Evolutionary conservation across 2,888 invertebrate species (phyloP).

Genomic region (Leptinotarsa rubiginosa): DNA sequence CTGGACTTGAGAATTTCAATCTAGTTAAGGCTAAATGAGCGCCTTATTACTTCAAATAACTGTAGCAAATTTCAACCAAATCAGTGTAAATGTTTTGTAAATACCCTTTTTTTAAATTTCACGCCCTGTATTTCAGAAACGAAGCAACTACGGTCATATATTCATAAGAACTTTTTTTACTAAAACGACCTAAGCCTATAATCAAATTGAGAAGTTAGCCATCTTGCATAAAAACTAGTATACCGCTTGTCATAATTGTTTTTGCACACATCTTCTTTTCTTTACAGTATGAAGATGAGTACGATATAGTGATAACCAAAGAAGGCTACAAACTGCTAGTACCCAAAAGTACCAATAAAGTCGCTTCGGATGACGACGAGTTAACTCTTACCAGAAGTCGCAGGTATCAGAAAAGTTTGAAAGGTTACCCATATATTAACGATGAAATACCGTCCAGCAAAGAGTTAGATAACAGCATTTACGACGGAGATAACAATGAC

Average conservation of each 20-base stretch:
- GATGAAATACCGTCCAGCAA: constrained; percentile 29
- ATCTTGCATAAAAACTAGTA: too few species aligned
- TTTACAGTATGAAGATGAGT: constrained; percentile 29
- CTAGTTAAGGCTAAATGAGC: too few species aligned
- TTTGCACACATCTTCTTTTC: neutral
- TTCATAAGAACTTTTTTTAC: too few species aligned
- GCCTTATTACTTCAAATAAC: too few species aligned
- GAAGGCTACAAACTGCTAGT: constrained; percentile 31
- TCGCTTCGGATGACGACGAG: constrained; percentile 19
- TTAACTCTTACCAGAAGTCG: neutral
- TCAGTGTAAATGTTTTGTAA: too few species aligned
- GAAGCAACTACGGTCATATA: too few species aligned
- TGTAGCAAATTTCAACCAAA: too few species aligned
- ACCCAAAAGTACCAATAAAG: constrained; percentile 23
- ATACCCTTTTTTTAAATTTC: too few species aligned
- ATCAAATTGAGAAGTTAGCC: too few species aligned
- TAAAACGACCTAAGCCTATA: too few species aligned
- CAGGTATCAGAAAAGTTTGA: constrained; percentile 15
- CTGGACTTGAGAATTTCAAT: too few species aligned
- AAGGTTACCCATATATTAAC: constrained; percentile 29
- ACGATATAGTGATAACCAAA: constrained; percentile 24
- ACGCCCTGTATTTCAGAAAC: too few species aligned
- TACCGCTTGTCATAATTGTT: neutral
- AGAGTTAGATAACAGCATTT: neutral
- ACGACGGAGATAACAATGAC: neutral